These are phyloP conservation scores for Xylophagus ater DNA, from an alignment of 2,888 invertebrate genomes.

Conservation along the genomic window DNA sequence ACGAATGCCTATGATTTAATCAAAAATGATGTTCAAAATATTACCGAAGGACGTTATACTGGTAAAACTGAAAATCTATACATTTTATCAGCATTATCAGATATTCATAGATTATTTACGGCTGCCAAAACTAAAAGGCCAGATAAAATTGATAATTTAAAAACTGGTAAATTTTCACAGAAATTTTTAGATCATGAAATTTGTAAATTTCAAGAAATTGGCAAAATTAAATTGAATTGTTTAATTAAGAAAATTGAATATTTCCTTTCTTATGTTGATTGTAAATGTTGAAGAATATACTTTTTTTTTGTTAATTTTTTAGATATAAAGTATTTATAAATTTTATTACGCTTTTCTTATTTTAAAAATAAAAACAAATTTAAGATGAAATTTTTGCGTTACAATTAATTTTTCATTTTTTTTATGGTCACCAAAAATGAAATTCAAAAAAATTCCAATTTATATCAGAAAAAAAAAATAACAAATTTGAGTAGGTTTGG, in stretches of 20 bases:
- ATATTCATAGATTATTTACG: conserved; percentile 46
- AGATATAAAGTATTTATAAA: too few species aligned
- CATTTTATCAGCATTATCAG: conserved; percentile 55
- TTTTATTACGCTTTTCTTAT: too few species aligned
- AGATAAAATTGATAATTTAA: conserved; percentile 22
- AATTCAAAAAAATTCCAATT: too few species aligned
- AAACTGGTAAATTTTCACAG: conserved; percentile 43
- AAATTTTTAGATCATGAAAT: conserved; percentile 46
- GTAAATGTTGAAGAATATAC: too few species aligned
- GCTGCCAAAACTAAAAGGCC: conserved; percentile 37
- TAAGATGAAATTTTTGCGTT: too few species aligned
- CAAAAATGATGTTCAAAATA: conserved; percentile 48
- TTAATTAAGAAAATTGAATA: conserved; percentile 59
- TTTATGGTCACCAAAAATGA: too few species aligned
- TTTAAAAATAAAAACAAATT: too few species aligned
- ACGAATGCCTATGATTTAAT: conserved; percentile 46
- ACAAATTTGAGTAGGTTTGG: too few species aligned
- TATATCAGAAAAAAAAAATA: too few species aligned
- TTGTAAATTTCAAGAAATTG: conserved; percentile 42
- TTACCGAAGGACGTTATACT: conserved; percentile 50
- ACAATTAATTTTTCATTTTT: too few species aligned
- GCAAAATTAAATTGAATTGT: conserved; percentile 44
- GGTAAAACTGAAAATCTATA: conserved; percentile 42
- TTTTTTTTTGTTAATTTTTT: too few species aligned
- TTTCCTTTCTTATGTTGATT: conserved; percentile 53